Base-by-base conservation (phyloP, 2,113 vertebrate species). In the Datnioides undecimradiatus region DNA sequence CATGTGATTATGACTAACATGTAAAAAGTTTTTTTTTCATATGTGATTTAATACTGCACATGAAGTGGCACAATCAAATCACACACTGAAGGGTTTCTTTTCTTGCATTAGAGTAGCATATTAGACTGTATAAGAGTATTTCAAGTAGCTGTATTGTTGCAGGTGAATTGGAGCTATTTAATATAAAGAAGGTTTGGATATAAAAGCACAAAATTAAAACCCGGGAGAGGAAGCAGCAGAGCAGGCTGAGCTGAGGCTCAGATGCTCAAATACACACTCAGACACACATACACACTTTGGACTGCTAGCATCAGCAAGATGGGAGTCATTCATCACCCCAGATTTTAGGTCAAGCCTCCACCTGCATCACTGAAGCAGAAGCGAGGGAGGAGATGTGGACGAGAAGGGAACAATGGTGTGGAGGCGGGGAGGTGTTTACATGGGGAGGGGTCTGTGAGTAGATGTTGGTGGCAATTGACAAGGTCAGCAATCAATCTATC, bases 321-420 rank as follows among this genome's bases (percentile, higher is more conserved):
- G 68, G 74, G 54, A 90, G 83, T 83, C 90, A 92, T 94, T 91
- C 79, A 94, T 95, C 94, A 95, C 70, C 86, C 84, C 67, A 82
- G 79, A 88, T 94, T 93, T 91, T 89, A 91, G 94, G 93, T 91
- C 93, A 93, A 60, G 71, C 52, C 75, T 90, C 86, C 83, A 90
- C 88, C 90, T 90, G 87, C 90, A 83, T 82, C 86, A 51, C 49
- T 87, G 79, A 83, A 83, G 79, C 84, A 66, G 84, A 88, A 87
- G 76, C 62, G 4, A 75, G 59, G 41, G 69, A 69, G 65, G 46
- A 21, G 27, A 75, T 21, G 33, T 27, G 62, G 46, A 73, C 57
- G 45, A 72, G 55, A 63, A 54, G 29, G 74, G 49, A 16, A 70
- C 21, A 48, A 48, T 7, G 41, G 45, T 33, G 68, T 73, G 55